phyloP scores from a whole-genome alignment of 2,888 invertebrate genomes.

The Protonemura montana region DNA sequence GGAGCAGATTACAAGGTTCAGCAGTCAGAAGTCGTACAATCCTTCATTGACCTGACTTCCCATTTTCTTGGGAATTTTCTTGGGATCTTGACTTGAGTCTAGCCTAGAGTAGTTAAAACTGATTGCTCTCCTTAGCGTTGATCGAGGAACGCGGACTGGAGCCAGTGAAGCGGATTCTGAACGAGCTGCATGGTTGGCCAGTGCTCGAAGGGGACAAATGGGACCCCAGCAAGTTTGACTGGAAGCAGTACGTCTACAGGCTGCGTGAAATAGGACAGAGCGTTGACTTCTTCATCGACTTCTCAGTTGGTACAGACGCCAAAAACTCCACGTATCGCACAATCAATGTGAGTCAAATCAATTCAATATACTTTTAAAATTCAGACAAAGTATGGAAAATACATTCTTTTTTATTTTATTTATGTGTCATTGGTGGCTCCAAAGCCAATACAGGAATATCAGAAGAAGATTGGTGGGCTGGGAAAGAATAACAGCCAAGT shows the following conservation, averaged over 20 bases:
- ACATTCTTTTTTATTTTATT: too few species aligned
- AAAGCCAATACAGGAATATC: too few species aligned
- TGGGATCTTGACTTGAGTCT: too few species aligned
- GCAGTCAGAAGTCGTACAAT: too few species aligned
- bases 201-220: constrained; percentile 80
- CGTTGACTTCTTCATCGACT: constrained; percentile 89
- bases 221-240: constrained; percentile 75
- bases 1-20: too few species aligned
- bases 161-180: constrained; percentile 76
- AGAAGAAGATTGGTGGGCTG: too few species aligned
- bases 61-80: too few species aligned
- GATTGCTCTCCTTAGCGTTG: constrained; percentile 64
- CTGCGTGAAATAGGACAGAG: constrained; percentile 84
- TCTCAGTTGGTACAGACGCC: constrained; percentile 87
- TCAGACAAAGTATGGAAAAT: too few species aligned
- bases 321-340: constrained; percentile 86
- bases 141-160: constrained; percentile 81
- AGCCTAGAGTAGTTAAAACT: not conserved
- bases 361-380: too few species aligned
- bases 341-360: constrained; percentile 85
- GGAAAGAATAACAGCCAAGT: too few species aligned
- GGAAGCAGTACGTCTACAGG: constrained; percentile 83
- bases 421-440: too few species aligned
- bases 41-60: too few species aligned
- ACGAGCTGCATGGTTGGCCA: constrained; percentile 92